phyloP scores from a whole-genome alignment of 2,888 invertebrate species.

The Caenorhabditis sp. region DNA sequence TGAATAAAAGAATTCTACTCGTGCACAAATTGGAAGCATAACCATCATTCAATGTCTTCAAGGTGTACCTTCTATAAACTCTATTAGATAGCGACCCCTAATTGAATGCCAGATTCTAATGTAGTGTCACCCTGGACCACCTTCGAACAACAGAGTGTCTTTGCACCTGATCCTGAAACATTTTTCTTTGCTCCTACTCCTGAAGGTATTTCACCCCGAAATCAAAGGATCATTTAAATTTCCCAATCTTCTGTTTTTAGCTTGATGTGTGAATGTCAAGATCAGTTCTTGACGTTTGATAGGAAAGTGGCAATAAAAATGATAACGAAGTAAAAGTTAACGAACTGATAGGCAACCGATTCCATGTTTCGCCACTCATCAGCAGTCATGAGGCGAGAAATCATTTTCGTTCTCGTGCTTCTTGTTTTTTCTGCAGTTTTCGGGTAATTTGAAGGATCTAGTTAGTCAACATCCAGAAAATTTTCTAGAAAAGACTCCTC shows the following conservation, averaged over 20 bases:
- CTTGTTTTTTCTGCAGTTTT: constrained; percentile 4
- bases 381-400: constrained; percentile 49
- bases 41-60: too few species aligned
- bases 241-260: neutral
- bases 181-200: constrained; percentile 70
- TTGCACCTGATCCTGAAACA: constrained; percentile 70
- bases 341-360: constrained; percentile 47
- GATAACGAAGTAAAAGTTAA: constrained; percentile 22
- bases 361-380: constrained; percentile 34
- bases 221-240: neutral
- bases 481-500: constrained; percentile 50
- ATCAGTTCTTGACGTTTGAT: constrained; percentile 44
- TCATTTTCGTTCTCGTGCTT: constrained; percentile 4
- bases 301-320: neutral
- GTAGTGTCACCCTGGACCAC: too few species aligned
- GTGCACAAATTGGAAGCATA: too few species aligned
- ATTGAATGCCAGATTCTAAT: too few species aligned
- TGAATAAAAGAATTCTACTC: neutral
- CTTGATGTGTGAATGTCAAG: constrained; percentile 11
- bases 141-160: too few species aligned
- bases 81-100: too few species aligned
- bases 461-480: neutral
- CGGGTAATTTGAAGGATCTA: constrained; percentile 20
- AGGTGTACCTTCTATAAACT: too few species aligned
- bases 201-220: neutral